A percentile compares a stretch with the other conserved stretches of the same genome.
These are phyloP conservation scores for Pogona vitticeps DNA, from an alignment of 2,113 vertebrate species.

Conservation along the genomic window DNA sequence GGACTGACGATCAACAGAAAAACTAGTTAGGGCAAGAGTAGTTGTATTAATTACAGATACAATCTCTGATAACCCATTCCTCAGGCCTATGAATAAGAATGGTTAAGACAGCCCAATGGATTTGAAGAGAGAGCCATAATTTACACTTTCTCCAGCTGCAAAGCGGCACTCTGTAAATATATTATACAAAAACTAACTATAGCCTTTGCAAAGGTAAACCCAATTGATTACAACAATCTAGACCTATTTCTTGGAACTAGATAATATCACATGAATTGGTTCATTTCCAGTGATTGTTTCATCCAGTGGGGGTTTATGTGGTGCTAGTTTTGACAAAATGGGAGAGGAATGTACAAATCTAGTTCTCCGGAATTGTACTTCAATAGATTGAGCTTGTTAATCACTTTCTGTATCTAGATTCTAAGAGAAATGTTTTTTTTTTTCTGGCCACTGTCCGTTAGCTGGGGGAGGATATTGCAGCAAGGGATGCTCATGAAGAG, in stretches of 20 bases:
- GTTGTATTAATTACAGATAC: conserved; percentile 66
- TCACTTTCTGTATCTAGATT: not conserved
- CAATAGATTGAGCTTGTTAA: not conserved
- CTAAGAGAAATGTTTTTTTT: not conserved
- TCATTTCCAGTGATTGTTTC: not conserved
- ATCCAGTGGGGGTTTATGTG: not conserved
- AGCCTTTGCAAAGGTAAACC: conserved; percentile 6
- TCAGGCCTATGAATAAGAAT: conserved; percentile 43
- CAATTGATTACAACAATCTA: not conserved
- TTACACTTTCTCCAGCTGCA: conserved; percentile 20
- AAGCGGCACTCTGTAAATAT: conserved; percentile 18
- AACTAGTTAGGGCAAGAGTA: conserved; percentile 56
- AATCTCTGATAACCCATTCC: conserved; percentile 51
- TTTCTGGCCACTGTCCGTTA: not conserved
- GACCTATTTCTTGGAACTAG: not conserved
- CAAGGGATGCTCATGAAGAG: not conserved
- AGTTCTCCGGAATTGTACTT: not conserved
- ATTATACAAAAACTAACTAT: not conserved
- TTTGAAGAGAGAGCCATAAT: not conserved
- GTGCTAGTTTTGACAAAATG: not conserved
- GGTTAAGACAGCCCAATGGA: conserved; percentile 46
- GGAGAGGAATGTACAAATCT: not conserved
- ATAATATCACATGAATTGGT: not conserved
- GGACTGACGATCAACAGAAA: conserved; percentile 54
- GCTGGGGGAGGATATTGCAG: not conserved